These are phyloP conservation scores for Adrianichthys oophorus DNA, from an alignment of 2,797 vertebrate species.

Conservation along the genomic window DNA sequence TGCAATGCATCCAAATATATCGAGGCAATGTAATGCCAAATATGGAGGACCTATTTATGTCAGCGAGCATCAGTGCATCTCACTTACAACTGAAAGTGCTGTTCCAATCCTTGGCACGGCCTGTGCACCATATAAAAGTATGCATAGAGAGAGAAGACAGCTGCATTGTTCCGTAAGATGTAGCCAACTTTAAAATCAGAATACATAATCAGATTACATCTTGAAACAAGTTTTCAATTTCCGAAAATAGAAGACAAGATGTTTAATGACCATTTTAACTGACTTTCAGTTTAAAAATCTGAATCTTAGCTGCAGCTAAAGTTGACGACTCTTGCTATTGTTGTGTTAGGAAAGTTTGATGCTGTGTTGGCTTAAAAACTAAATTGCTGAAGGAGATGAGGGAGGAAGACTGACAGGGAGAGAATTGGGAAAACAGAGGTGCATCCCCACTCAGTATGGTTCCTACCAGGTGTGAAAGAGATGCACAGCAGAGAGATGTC, in stretches of 20 bases:
- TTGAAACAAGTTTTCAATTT: slow-evolving; percentile 35
- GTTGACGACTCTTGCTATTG: no score
- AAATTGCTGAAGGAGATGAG: slow-evolving; percentile 4
- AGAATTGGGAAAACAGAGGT: slow-evolving; percentile 8
- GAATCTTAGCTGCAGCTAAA: neutral
- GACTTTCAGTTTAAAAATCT: slow-evolving; percentile 21
- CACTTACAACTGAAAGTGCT: slow-evolving; percentile 65
- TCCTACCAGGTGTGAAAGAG: slow-evolving; percentile 52
- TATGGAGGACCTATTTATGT: slow-evolving; percentile 81
- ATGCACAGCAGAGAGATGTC: slow-evolving; percentile 33
- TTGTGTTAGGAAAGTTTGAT: neutral
- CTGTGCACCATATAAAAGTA: slow-evolving; percentile 19
- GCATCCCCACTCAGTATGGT: slow-evolving; percentile 36
- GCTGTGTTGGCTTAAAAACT: slow-evolving; percentile 33
- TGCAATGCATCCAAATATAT: slow-evolving; percentile 75
- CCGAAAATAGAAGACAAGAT: slow-evolving; percentile 31
- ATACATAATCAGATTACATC: slow-evolving; percentile 43
- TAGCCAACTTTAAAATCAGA: slow-evolving; percentile 46
- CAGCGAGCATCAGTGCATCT: slow-evolving; percentile 76
- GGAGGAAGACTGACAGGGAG: slow-evolving; percentile 11
- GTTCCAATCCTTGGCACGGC: slow-evolving; percentile 49
- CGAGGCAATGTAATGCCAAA: slow-evolving; percentile 73
- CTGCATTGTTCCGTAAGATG: slow-evolving; percentile 30
- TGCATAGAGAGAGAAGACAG: slow-evolving; percentile 11
- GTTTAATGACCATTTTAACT: slow-evolving; percentile 38